A percentile compares a stretch with the other conserved stretches of the same genome.
Evolutionary conservation across 1,140 invertebrate genomes (phyloP).

Genomic region (Drosophila malerkotliana): DNA sequence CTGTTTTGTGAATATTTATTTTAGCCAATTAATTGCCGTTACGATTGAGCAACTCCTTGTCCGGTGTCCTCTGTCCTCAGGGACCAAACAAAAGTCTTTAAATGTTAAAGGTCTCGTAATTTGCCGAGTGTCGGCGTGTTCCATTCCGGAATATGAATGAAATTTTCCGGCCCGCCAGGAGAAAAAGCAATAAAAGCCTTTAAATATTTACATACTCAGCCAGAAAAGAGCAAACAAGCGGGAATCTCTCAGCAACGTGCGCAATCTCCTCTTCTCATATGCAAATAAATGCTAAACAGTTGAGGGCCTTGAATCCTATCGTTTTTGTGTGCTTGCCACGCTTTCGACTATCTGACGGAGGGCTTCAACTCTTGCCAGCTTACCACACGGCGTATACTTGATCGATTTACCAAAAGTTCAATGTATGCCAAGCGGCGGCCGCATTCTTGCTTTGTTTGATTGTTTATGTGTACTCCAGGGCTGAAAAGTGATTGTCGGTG

Average conservation of each 20-base stretch:
- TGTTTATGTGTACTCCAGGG: slow-evolving; percentile 37
- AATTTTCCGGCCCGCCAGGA: slow-evolving; percentile 28
- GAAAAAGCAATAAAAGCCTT: slow-evolving; percentile 72
- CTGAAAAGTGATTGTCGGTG: slow-evolving; percentile 71
- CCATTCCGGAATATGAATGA: slow-evolving; percentile 37
- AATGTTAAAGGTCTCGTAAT: slow-evolving; percentile 31
- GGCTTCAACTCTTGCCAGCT: slow-evolving; percentile 37
- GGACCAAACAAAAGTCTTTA: slow-evolving; percentile 15
- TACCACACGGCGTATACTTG: slow-evolving; percentile 66
- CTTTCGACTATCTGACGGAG: slow-evolving; percentile 36
- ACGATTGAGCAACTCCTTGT: slow-evolving; percentile 10
- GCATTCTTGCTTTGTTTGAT: slow-evolving; percentile 37
- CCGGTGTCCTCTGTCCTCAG: background rate
- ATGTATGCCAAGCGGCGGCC: slow-evolving; percentile 39
- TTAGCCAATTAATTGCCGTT: slow-evolving; percentile 42
- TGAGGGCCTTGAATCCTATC: slow-evolving; percentile 42
- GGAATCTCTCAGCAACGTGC: slow-evolving; percentile 13
- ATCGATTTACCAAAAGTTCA: slow-evolving; percentile 69
- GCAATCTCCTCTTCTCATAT: slow-evolving; percentile 56
- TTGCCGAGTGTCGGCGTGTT: slow-evolving; percentile 24
- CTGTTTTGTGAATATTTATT: slow-evolving; percentile 29
- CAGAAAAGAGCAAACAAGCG: slow-evolving; percentile 69
- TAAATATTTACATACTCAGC: slow-evolving; percentile 71
- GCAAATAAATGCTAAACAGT: slow-evolving; percentile 77
- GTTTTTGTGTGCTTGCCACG: slow-evolving; percentile 31